A percentile compares a stretch with the other conserved stretches of the same genome.
Conservation (phyloP, 2,113 vertebrate genomes). For the Pampusana beccarii region DNA sequence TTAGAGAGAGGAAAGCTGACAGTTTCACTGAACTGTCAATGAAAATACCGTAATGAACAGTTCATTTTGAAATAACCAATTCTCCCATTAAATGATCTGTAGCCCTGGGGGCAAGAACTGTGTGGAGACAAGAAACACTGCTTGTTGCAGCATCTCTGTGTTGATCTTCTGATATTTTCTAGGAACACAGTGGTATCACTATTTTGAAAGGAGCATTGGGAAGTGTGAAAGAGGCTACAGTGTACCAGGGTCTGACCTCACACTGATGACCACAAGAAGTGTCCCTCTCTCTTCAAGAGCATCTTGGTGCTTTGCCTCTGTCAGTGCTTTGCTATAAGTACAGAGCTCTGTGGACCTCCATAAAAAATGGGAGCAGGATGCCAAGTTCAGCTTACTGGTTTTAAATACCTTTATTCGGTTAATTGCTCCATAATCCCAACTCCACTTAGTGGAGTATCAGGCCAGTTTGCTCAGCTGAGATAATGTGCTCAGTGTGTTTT, state of each 20-base stretch:
- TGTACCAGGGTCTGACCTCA: not conserved
- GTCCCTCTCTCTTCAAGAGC: not conserved
- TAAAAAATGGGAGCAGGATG: not conserved
- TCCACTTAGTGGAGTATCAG: not conserved
- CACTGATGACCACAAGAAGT: not conserved
- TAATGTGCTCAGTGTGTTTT: not conserved
- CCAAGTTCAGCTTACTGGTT: not conserved
- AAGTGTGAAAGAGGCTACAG: not conserved
- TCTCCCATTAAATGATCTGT: slow-evolving; percentile 42
- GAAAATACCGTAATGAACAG: slow-evolving; percentile 30
- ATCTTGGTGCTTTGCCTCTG: not conserved
- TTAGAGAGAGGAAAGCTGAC: slow-evolving; percentile 23
- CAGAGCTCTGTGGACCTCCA: not conserved
- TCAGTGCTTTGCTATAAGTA: not conserved
- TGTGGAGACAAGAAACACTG: not conserved
- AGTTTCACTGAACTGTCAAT: slow-evolving; percentile 56
- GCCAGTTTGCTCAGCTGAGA: not conserved
- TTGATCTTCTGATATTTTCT: slow-evolving; percentile 29
- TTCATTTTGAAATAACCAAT: slow-evolving; percentile 49
- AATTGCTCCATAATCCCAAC: not conserved
- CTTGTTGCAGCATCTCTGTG: slow-evolving; percentile 6
- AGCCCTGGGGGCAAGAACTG: not conserved
- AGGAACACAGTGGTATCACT: not conserved
- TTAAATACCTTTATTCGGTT: not conserved
- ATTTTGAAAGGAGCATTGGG: not conserved